Evolutionary conservation across 1,140 invertebrate genomes (phyloP).

Genomic region (Oryzaephilus surinamensis): DNA sequence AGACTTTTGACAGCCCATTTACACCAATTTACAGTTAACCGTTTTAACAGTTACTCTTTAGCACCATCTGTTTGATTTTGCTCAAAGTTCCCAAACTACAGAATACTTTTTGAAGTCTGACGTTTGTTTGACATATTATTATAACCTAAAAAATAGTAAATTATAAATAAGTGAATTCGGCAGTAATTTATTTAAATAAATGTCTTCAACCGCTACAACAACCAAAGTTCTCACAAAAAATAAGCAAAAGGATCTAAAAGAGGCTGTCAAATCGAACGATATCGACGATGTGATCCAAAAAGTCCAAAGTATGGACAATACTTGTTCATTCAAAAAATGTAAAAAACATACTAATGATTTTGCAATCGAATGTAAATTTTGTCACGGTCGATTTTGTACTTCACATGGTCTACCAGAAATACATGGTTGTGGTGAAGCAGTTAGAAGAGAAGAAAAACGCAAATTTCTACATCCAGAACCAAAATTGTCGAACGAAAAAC

Average conservation of each 20-base stretch:
- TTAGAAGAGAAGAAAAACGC: constrained; percentile 29
- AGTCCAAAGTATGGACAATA: constrained; percentile 31
- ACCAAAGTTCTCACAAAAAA: constrained; percentile 18
- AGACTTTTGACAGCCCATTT: too few relatives aligned
- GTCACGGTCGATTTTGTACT: constrained; percentile 32
- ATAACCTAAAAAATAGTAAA: too few relatives aligned
- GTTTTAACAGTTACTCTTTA: too few relatives aligned
- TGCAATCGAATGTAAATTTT: constrained; percentile 34
- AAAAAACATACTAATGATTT: constrained; percentile 31
- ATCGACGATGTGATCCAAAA: constrained; percentile 30
- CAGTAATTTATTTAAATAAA: too few relatives aligned
- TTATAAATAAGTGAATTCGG: too few relatives aligned
- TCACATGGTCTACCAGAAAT: constrained; percentile 34
- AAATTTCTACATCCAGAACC: constrained; percentile 29
- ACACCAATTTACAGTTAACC: too few relatives aligned
- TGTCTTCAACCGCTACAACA: constrained; percentile 10
- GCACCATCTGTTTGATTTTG: too few relatives aligned
- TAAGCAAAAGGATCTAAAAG: constrained; percentile 26
- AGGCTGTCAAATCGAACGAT: constrained; percentile 26
- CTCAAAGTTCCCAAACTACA: too few relatives aligned
- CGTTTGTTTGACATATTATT: too few relatives aligned
- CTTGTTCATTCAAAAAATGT: constrained; percentile 32
- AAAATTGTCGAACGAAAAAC: constrained; percentile 31
- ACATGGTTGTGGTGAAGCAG: constrained; percentile 36
- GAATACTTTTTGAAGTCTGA: too few relatives aligned